Base-by-base conservation (phyloP, 1,140 invertebrate genomes). In the Leptinotarsa defecta region DNA sequence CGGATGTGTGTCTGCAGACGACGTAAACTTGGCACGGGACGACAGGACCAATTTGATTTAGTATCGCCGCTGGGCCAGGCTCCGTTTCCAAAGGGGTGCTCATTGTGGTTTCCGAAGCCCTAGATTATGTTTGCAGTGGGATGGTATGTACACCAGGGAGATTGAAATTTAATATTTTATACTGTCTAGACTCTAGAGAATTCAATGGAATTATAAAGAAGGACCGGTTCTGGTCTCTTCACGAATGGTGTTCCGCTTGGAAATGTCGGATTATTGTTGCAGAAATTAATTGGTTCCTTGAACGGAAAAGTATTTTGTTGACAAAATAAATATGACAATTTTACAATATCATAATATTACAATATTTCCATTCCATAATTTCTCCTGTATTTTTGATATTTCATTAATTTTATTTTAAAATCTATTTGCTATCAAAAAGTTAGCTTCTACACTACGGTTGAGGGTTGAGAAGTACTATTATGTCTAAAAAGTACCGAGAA, bases 131-230 rank as follows among this genome's bases (percentile, higher is more conserved):
- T 57, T 19, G 52, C 52, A 19, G 52, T 57, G 52, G 52, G 15
- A 43, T 68, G 67, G 17, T 57, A 11, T 68, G 67, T 68, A 22
- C 62, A 19, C 61, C 61, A 19, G 20, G 24, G 61, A 73, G 71
- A 65, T 73, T 73, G 71, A 27, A 64, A 64, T 73, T 73, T 73
- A 73, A 73, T 68, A 73, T 61, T 73, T 73, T 11, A 48, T 43
- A 65, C 62, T 20, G 71, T 73, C 62, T 73, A 73, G 71, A 62
- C 71, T 27, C 64, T 73, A 11, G 71, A 13, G 67, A 43, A 68
- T 68, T 68, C 49, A 19, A 43, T 19, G 8, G 43, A 27, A 22
- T 19, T 68, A 15, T 68, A 15, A n/a, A 19, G 52, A 57, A 57
- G 52, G n/a, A 19, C n/a, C 15, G 27, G 52, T 17, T 43, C 43